Percentiles rank a stretch among this genome's conserved stretches.
Evolutionary conservation across 2,113 vertebrate species (phyloP).

Genomic region (Brachirus orientalis): DNA sequence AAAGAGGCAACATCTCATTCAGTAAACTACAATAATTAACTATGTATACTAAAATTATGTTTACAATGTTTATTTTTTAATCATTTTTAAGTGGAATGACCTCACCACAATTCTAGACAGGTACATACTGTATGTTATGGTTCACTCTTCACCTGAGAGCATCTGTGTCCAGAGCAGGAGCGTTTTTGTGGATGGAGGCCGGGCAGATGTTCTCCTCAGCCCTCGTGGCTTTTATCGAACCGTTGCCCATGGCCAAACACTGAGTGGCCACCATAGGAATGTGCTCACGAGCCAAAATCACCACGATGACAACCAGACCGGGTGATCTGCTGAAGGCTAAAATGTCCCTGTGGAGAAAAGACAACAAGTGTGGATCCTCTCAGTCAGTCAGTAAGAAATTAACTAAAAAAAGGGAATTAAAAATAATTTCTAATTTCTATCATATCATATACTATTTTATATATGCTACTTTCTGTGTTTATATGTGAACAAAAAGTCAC

Average conservation of each 20-base stretch:
- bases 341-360: neutral
- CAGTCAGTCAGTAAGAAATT: neutral
- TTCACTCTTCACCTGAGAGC: constrained; percentile 62
- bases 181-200: constrained; percentile 61
- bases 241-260: constrained; percentile 83
- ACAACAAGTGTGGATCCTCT: neutral
- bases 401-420: neutral
- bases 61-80: too few species aligned
- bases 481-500: neutral
- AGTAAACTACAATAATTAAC: too few species aligned
- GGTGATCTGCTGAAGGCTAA: neutral
- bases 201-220: constrained; percentile 74
- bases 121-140: too few species aligned
- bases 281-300: constrained; percentile 31
- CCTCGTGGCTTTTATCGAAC: constrained; percentile 80
- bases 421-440: too few species aligned
- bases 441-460: neutral
- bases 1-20: too few species aligned
- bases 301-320: too few species aligned
- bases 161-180: constrained; percentile 62
- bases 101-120: too few species aligned
- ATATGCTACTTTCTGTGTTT: neutral
- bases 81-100: too few species aligned
- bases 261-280: constrained; percentile 78
- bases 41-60: too few species aligned